These are phyloP conservation scores for Salmo trutta DNA, from an alignment of 2,797 vertebrate species.

Conservation along the genomic window DNA sequence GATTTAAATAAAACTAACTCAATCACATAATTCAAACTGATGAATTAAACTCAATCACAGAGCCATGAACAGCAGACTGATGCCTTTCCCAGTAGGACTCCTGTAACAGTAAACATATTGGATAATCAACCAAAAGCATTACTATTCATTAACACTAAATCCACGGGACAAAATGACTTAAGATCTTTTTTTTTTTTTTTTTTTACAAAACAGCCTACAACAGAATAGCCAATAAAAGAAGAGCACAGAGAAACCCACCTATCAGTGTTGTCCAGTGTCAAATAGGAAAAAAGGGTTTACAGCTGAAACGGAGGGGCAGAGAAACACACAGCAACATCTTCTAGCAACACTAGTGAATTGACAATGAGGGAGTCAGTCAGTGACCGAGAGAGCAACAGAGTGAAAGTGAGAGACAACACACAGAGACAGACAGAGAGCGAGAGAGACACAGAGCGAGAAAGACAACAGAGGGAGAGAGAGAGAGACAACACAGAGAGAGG, in stretches of 20 bases:
- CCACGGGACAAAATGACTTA: background rate
- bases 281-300: slow-evolving; percentile 9
- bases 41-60: background rate
- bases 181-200: background rate
- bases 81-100: background rate
- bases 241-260: background rate
- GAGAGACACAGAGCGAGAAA: too few relatives aligned
- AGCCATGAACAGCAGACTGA: background rate
- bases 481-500: background rate
- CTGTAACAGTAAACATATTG: background rate
- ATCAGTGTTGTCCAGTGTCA: slow-evolving; percentile 38
- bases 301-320: background rate
- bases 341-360: background rate
- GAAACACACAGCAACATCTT: too few relatives aligned
- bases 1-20: background rate
- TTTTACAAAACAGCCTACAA: background rate
- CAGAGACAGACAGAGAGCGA: too few relatives aligned
- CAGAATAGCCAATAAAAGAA: background rate
- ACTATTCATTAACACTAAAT: background rate
- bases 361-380: background rate
- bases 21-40: slow-evolving; percentile 1
- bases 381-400: background rate
- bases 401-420: background rate
- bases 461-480: too few relatives aligned
- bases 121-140: background rate